A percentile compares a stretch with the other conserved stretches of the same genome.
Evolutionary conservation across 2,797 vertebrate species (phyloP).

Genomic region (Eulemur coronatus): DNA sequence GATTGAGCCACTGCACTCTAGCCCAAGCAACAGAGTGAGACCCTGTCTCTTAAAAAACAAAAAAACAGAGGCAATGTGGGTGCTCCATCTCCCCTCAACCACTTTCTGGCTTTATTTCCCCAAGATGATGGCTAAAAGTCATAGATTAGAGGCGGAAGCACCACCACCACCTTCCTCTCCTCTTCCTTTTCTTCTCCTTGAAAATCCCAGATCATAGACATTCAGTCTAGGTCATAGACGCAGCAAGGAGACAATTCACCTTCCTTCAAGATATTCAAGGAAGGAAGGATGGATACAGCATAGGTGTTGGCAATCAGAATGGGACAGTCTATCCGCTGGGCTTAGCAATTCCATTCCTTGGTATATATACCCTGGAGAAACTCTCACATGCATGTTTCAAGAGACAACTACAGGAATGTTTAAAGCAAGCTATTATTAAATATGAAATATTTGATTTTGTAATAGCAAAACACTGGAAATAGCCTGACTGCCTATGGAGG

Average conservation of each 20-base stretch:
- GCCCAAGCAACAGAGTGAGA: too few species aligned
- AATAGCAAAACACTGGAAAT: not conserved
- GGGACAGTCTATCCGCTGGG: not conserved
- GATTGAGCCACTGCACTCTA: too few species aligned
- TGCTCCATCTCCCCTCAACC: not conserved
- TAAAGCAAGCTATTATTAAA: not conserved
- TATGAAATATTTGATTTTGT: too few species aligned
- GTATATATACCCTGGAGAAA: not conserved
- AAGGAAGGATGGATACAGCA: not conserved
- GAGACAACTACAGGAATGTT: not conserved
- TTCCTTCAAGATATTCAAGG: not conserved
- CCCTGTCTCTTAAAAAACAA: too few species aligned
- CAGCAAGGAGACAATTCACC: not conserved
- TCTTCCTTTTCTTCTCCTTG: not conserved
- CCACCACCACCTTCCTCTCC: not conserved
- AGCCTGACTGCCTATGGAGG: not conserved
- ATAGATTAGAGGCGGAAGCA: not conserved
- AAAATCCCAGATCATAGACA: not conserved
- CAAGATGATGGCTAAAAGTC: not conserved
- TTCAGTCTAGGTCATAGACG: not conserved
- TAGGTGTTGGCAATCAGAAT: not conserved
- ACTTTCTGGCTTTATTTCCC: not conserved
- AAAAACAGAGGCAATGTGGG: not conserved
- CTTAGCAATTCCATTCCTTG: not conserved
- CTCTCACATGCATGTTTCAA: not conserved